These are phyloP conservation scores for Manis javanica DNA, from an alignment of 2,797 vertebrate species.

Conservation along the genomic window DNA sequence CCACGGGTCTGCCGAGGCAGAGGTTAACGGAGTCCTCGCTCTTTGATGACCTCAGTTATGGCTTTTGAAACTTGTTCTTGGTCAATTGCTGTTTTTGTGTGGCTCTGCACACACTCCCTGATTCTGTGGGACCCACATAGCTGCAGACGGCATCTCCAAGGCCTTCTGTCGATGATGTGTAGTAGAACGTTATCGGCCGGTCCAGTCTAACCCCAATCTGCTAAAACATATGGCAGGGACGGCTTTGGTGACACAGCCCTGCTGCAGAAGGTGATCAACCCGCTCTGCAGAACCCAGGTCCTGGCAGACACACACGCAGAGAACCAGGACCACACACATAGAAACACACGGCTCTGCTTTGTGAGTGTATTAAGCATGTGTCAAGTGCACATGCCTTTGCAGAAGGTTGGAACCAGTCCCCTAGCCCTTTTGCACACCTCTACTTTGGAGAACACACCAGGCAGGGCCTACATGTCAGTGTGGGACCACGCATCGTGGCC, in stretches of 20 bases:
- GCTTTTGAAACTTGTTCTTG: background rate
- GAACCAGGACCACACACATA: background rate
- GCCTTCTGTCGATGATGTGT: background rate
- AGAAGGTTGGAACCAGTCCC: background rate
- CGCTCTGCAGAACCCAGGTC: background rate
- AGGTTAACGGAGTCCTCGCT: background rate
- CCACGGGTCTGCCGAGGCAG: background rate
- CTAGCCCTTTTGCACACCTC: too few relatives aligned
- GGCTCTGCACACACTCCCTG: background rate
- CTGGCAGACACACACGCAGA: background rate
- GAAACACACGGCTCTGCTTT: background rate
- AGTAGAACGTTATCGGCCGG: background rate
- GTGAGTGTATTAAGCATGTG: too few relatives aligned
- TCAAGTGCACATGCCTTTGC: background rate
- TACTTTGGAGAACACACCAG: background rate
- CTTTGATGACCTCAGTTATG: background rate
- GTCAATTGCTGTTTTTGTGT: background rate
- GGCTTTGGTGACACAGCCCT: background rate
- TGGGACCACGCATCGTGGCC: accelerated
- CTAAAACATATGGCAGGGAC: background rate
- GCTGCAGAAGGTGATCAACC: background rate
- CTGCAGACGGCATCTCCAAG: background rate
- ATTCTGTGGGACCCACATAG: background rate
- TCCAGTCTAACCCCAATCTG: background rate
- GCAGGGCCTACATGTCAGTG: background rate